Base-by-base conservation (phyloP, 92 coral and sea anemone genomes). In the Metridium senile region DNA sequence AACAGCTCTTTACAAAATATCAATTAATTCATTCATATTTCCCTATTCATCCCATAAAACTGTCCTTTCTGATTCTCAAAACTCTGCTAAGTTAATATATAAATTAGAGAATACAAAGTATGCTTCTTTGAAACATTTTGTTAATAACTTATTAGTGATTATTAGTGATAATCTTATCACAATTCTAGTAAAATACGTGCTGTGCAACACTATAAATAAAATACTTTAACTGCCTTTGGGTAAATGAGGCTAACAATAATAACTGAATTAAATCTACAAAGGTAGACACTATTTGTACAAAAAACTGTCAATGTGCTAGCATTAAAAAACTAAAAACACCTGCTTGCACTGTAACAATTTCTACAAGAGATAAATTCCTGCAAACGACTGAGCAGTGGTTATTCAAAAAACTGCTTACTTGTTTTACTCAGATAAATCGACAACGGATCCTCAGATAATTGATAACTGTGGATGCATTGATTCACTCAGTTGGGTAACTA, bases 131-230 rank as follows among this genome's bases (percentile, higher is more conserved):
- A 58, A 58, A 2, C 30, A 21, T 58, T 26, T 58, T 9, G 65
- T 58, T 7, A 17, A 52, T 71, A 52, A 29, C 4, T 51, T 51
- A 71, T 26, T 18, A 71, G 16, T 30, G 19, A 17, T 16, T 39
- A 67, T 13, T 39, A 39, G 49, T 13, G 13, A 6, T 39, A 39
- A 39, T 13, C 49, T 39, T 39, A 39, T 39, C 49, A 23, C 21
- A 52, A 57, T 19, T 73, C 67, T 73, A 58, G 57, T 57, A 57
- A 25, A 21, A 21, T 58, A 73, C 56, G 64, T 58, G 53, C 63
- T 73, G 56, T 71, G 63, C 64, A 28, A 54, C 47, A 53, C 1
- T 23, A 29, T 26, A 29, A 26, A 51, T 51, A 51, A 51, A 71
- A 26, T 21, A 26, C 28, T 59, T 20, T 21, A 54, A 13, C 49